Conservation (phyloP, 2,888 invertebrate genomes). For the Tanytarsus gracilentus region DNA sequence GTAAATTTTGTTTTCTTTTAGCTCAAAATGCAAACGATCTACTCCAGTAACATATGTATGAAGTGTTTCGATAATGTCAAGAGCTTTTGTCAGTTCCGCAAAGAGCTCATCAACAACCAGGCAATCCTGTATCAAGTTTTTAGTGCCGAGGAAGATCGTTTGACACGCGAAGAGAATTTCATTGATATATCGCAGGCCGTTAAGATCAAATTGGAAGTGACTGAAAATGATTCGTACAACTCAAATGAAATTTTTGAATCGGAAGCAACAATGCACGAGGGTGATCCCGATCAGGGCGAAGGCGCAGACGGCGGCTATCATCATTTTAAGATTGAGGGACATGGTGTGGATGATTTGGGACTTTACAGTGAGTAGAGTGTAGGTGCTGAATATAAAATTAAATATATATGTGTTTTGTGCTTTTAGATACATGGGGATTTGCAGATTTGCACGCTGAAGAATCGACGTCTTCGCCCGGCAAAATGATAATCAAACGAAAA, state of each 20-base stretch:
- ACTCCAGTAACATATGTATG: conserved; percentile 15
- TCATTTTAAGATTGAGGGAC: conserved; percentile 20
- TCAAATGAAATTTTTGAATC: conserved; percentile 19
- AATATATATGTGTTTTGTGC: background rate
- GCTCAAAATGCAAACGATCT: conserved; percentile 18
- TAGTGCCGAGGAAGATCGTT: background rate
- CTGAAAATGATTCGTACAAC: conserved; percentile 15
- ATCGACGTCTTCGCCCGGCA: background rate
- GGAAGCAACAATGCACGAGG: conserved; percentile 2
- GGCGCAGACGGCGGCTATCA: background rate
- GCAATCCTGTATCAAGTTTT: conserved; percentile 23
- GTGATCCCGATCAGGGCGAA: background rate
- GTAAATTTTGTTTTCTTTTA: background rate
- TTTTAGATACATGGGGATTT: conserved; percentile 13
- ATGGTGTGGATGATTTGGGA: conserved; percentile 2
- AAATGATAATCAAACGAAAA: conserved; percentile 8
- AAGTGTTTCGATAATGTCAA: conserved; percentile 21
- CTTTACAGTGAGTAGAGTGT: conserved; percentile 21
- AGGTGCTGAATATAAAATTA: background rate
- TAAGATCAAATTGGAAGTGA: conserved; percentile 17
- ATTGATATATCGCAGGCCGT: conserved; percentile 25
- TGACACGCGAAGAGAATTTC: conserved; percentile 4
- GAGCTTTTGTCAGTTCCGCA: conserved; percentile 18
- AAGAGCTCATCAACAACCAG: conserved; percentile 22
- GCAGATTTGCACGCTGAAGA: background rate